Evolutionary conservation across 2,113 vertebrate genomes (phyloP).

Genomic region (Gymnogyps californianus): DNA sequence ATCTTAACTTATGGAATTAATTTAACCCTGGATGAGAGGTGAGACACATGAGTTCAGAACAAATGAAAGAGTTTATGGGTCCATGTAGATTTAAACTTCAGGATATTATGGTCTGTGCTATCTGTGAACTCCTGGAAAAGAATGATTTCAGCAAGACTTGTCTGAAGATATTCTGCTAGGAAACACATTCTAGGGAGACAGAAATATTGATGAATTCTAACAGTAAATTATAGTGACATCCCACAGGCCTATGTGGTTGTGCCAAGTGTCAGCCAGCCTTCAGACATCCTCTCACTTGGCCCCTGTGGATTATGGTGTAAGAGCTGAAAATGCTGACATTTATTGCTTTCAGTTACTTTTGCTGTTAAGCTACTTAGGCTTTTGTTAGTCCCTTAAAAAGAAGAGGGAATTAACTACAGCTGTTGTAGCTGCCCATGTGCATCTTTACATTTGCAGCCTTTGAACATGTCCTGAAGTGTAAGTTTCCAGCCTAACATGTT

Average conservation of each 20-base stretch:
- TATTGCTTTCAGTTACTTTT: neutral
- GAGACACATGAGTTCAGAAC: neutral
- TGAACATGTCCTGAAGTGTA: neutral
- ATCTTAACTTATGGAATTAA: neutral
- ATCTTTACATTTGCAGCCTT: neutral
- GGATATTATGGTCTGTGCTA: neutral
- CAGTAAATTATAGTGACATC: neutral
- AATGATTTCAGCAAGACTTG: neutral
- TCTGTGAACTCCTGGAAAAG: neutral
- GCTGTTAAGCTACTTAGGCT: neutral
- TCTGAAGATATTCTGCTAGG: neutral
- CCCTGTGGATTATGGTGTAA: neutral
- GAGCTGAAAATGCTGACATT: neutral
- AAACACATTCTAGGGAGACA: neutral
- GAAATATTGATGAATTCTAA: neutral
- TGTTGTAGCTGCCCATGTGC: neutral
- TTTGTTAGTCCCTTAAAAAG: neutral
- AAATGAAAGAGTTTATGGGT: neutral
- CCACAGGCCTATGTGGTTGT: neutral
- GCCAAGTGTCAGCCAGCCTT: neutral
- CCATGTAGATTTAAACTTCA: accelerated
- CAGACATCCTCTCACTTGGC: neutral
- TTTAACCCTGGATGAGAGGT: neutral
- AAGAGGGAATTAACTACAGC: neutral
- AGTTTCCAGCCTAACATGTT: neutral